Evolutionary conservation across 2,797 vertebrate genomes (phyloP).

Genomic region (Amblyraja radiata): DNA sequence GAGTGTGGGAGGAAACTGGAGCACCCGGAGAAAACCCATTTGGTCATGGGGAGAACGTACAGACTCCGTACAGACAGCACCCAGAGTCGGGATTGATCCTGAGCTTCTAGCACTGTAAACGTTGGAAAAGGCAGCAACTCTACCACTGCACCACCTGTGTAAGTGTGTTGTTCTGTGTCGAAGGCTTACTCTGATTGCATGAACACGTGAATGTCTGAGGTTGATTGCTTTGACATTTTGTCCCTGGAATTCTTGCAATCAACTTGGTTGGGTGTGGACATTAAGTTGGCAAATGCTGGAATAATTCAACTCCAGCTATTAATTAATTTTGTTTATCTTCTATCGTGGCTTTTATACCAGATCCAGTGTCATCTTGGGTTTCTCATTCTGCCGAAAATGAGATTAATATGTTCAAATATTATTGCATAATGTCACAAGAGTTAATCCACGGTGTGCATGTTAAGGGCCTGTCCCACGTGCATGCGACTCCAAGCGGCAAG

Average conservation of each 20-base stretch:
- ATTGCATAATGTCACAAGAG: not conserved
- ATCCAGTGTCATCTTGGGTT: not conserved
- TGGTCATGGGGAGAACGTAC: too few relatives aligned
- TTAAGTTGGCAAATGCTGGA: not conserved
- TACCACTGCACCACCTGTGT: too few relatives aligned
- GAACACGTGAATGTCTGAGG: not conserved
- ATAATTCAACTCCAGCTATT: not conserved
- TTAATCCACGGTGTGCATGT: not conserved
- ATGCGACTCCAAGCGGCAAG: too few relatives aligned
- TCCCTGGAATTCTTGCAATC: not conserved
- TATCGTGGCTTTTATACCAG: not conserved
- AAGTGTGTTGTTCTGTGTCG: not conserved
- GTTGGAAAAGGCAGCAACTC: too few relatives aligned
- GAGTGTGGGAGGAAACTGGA: too few relatives aligned
- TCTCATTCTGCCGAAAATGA: not conserved
- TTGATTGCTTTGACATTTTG: not conserved
- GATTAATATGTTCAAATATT: not conserved
- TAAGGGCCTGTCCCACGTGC: too few relatives aligned
- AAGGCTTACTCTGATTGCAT: not conserved
- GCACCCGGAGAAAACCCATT: too few relatives aligned
- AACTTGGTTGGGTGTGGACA: not conserved
- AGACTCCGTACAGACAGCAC: too few relatives aligned
- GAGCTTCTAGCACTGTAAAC: too few relatives aligned
- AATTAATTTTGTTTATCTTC: not conserved
- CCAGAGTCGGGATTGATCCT: too few relatives aligned